Evolutionary conservation across 1,140 invertebrate genomes (phyloP), one percentile per base, ranked within the genome.

Genomic region (Caerostris darwini): DNA sequence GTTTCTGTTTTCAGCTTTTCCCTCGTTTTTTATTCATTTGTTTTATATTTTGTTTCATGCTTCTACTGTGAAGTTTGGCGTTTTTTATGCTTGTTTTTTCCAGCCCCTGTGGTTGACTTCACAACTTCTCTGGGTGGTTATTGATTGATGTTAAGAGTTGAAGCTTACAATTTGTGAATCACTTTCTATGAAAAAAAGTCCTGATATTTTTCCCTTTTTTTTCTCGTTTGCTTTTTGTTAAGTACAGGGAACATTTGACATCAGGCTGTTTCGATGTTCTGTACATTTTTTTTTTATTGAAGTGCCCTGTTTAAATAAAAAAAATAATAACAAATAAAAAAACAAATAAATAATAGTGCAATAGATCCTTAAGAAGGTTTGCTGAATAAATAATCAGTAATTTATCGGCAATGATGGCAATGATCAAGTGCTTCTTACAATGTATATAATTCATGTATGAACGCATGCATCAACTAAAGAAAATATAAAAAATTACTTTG

Each of bases 71-170:
- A n/a, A 50, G 34, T 34, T 77, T 12, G 34, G 8, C 3, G 19
- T 6, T 10, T 89, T 91, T 83, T 85, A 58, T 59, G 54, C 34
- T 58, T 87, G 19, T 14, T 89, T 67, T 69, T 69, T 34, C 34
- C 14, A 10, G 56, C 56, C 69, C 56, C n/a, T 91, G 90, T 17
- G 90, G 90, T 91, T 82, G 90, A 91, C 90, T 91, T 82, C 56
- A 82, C 57, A 17, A 58, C 34, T 82, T 91, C 77, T 6, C 5
- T 12, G 77, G 90, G 12, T 56, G 82, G 19, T 50, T 34, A 82
- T 91, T 91, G 90, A 91, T 91, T 61, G 54, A 69, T 34, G 56
- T 82, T 82, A 90, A 61, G 85, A 19, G 85, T n/a, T 87, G n/a
- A 59, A 61, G 10, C 85, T 59, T 59, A 87, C 85, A 87, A 57